Evolutionary conservation across 2,797 vertebrate genomes (phyloP), one percentile per base, ranked within the genome.

Genomic region (Acropternis orthonyx): DNA sequence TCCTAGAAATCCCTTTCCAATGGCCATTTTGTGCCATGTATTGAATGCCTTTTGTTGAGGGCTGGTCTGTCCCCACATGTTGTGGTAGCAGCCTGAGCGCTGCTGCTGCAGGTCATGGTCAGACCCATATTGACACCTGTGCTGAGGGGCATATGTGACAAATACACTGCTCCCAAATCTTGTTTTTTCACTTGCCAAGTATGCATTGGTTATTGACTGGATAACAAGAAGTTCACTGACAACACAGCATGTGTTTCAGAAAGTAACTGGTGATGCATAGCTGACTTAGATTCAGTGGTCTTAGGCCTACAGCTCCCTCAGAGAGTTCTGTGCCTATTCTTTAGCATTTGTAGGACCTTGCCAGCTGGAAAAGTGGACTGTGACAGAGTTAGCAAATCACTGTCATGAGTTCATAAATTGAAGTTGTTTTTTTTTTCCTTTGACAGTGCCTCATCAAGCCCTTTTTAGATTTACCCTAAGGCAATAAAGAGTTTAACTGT

Each of bases 41-140:
- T 13, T 1, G 0, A 24, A 28, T 0, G 1, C 6, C 12, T 63
- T 20, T 0, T 0, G 9, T 2, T 43, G 41, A 20, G 43, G 30
- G 22, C 34, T 4, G 0, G 23, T 6, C 1, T 1, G 44, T 58
- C 6, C 37, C 12, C 4, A 2, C 7, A 15, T 18, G 17, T 34
- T 37, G 17, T 15, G 1, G 1, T 4, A 30, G 22, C 67, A 92
- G 41, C n/a, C 41, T 27, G 44, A 49, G 62, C 0, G 0, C 73
- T 44, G 52, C 39, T 41, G 28, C 41, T 44, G 17, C 4, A 2
- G 18, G 32, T 26, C 4, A 1, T n/a, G 32, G 22, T 20, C 27
- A 73, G 58, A 56, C 10, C 37, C 2, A 1, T 10, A 32, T 3
- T 5, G 8, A 14, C 2, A 2, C 9, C n/a, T 32, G 23, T 28